Evolutionary conservation across 2,888 invertebrate genomes (phyloP).

Genomic region (Pseudococcus jackbeardsleyi): DNA sequence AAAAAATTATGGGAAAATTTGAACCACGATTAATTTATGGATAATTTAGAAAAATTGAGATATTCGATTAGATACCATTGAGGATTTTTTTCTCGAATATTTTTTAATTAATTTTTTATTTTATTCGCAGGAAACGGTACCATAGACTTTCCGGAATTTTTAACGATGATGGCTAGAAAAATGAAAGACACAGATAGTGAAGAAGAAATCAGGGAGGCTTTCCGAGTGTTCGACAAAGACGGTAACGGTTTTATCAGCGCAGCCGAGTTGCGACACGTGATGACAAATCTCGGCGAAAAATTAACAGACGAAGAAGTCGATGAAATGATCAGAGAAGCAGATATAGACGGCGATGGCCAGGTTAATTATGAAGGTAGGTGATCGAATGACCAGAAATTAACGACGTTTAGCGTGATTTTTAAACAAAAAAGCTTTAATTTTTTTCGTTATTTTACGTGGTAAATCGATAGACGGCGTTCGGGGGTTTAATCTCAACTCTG

Average conservation of each 20-base stretch:
- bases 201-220: slow-evolving; percentile 99
- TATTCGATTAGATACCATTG: too few relatives aligned
- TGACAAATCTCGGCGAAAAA: slow-evolving; percentile 99
- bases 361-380: slow-evolving; percentile 94
- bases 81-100: background rate
- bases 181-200: slow-evolving; percentile 99
- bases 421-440: background rate
- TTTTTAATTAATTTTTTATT: slow-evolving; percentile 65
- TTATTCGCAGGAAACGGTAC: slow-evolving; percentile 93
- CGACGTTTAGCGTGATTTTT: background rate
- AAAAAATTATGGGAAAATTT: too few relatives aligned
- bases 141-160: slow-evolving; percentile 99
- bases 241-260: slow-evolving; percentile 99
- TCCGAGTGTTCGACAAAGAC: slow-evolving; percentile 99
- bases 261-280: slow-evolving; percentile 98
- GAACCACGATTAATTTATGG: too few relatives aligned
- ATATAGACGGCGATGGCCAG: slow-evolving; percentile 99
- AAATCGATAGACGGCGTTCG: slow-evolving; percentile 5
- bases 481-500: background rate
- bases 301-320: slow-evolving; percentile 99
- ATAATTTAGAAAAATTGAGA: too few relatives aligned
- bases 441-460: background rate
- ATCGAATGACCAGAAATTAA: background rate
- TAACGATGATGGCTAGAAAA: slow-evolving; percentile 99
- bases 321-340: slow-evolving; percentile 99